These are phyloP conservation scores for Podarcis cretensis DNA, from an alignment of 2,113 vertebrate genomes.

Conservation along the genomic window DNA sequence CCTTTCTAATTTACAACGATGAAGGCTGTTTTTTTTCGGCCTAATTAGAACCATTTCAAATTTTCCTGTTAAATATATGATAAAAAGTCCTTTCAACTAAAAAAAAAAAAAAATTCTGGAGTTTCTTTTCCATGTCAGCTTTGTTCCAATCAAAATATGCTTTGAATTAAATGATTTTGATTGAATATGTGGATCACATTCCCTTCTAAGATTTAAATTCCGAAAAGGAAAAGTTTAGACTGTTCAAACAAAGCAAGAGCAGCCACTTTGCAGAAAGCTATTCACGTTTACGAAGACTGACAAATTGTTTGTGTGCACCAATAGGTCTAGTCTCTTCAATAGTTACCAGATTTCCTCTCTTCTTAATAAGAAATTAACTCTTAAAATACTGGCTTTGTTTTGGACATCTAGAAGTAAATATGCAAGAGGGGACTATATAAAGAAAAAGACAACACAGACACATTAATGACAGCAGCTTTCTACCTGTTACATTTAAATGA, in stretches of 20 bases:
- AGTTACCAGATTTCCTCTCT: constrained; percentile 86
- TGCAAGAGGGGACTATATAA: background rate
- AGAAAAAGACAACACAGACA: background rate
- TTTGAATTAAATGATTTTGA: constrained; percentile 84
- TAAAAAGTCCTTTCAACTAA: constrained; percentile 82
- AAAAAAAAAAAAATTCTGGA: constrained; percentile 65
- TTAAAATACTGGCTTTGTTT: constrained; percentile 68
- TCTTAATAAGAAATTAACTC: constrained; percentile 80
- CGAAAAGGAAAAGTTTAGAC: constrained; percentile 79
- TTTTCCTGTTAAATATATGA: constrained; percentile 82
- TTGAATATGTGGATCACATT: constrained; percentile 82
- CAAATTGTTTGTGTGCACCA: constrained; percentile 86
- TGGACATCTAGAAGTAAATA: background rate
- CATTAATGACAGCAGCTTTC: background rate
- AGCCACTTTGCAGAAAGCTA: constrained; percentile 79
- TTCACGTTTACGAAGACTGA: constrained; percentile 81
- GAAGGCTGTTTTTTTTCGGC: constrained; percentile 79
- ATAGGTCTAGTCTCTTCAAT: constrained; percentile 83
- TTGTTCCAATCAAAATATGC: constrained; percentile 85
- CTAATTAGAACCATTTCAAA: constrained; percentile 86
- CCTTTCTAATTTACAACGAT: constrained; percentile 80
- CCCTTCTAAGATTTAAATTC: constrained; percentile 81
- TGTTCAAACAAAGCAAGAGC: constrained; percentile 80
- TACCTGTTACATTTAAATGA: background rate
- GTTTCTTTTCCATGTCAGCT: constrained; percentile 78